A percentile compares a stretch with the other conserved stretches of the same genome.
Evolutionary conservation across 2,888 invertebrate genomes (phyloP).

Genomic region (Seira musarum): DNA sequence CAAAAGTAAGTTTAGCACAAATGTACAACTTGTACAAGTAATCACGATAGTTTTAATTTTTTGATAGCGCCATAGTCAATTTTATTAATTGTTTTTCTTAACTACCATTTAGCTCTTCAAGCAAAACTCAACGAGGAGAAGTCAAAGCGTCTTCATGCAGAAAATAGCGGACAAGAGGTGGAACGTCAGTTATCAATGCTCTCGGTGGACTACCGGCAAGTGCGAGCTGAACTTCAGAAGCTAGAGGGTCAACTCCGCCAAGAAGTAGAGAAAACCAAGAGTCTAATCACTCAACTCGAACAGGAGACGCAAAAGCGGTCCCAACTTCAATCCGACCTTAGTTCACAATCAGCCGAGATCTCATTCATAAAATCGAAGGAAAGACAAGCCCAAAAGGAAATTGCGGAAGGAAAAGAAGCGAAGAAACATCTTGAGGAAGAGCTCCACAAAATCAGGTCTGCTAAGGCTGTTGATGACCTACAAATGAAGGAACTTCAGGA

Average conservation of each 20-base stretch:
- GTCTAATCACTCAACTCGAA: constrained; percentile 88
- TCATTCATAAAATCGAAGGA: constrained; percentile 82
- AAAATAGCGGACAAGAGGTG: constrained; percentile 90
- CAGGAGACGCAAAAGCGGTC: constrained; percentile 92
- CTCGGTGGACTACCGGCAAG: constrained; percentile 94
- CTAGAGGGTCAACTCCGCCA: constrained; percentile 93
- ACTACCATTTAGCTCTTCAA: constrained; percentile 82
- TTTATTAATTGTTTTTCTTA: not conserved
- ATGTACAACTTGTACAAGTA: not conserved
- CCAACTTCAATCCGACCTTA: constrained; percentile 86
- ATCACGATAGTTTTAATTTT: not conserved
- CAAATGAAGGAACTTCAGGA: constrained; percentile 94
- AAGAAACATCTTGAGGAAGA: constrained; percentile 84
- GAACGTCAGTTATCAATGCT: constrained; percentile 96
- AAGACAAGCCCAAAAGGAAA: constrained; percentile 81
- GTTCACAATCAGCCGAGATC: constrained; percentile 80
- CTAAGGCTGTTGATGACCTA: constrained; percentile 79
- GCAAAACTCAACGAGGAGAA: constrained; percentile 94
- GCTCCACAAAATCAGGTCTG: constrained; percentile 81
- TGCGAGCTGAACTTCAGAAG: constrained; percentile 83
- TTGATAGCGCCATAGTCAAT: not conserved
- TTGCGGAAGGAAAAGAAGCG: constrained; percentile 79
- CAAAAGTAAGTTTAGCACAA: constrained; percentile 79
- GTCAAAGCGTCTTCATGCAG: constrained; percentile 87
- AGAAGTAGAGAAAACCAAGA: constrained; percentile 86